Evolutionary conservation across 2,888 invertebrate species (phyloP), one percentile per base, ranked within the genome.

Genomic region (Poecilobothrus nobilitatus): DNA sequence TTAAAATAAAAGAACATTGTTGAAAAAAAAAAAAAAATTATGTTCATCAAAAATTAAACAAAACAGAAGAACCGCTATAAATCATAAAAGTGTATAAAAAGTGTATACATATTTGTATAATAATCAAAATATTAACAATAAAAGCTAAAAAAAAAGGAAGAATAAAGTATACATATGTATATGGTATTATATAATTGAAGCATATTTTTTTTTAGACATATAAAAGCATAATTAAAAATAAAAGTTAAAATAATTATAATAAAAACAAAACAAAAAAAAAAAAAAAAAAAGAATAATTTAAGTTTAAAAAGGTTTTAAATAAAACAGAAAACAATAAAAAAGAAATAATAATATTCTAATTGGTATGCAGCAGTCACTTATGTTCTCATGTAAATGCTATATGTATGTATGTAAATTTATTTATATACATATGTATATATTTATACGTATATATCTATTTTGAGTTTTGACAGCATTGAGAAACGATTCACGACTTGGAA

Each of bases 151-250:
- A n/a, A 9, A 44, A 12, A 44, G 15, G 12, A 44, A 44, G 3
- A 44, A 44, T 15, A 44, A 9, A 44, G 12, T 10, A 44, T 9
- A 44, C 12, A 12, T 44, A 44, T 44, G 12, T 44, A 44, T 44
- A 44, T 44, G n/a, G n/a, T 44, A 44, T 44, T 44, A 44, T 34
- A 8, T 44, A 44, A 7, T 10, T 15, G 6, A 44, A 44, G 15
- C 12, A 44, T 44, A 44, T 44, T 10, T 9, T 12, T 15, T 3
- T 12, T 10, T 15, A 44, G 12, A 44, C n/a, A n/a, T n/a, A n/a
- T n/a, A n/a, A n/a, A n/a, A n/a, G n/a, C n/a, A 44, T 44, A 44
- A 44, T 44, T 44, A 44, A 44, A 44, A 44, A 44, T 44, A 44
- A 44, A 44, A 44, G 44, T 44, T 44, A 44, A 44, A 44, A 44